phyloP scores from a whole-genome alignment of 2,113 vertebrate species.

The Nansenia antarctica region DNA sequence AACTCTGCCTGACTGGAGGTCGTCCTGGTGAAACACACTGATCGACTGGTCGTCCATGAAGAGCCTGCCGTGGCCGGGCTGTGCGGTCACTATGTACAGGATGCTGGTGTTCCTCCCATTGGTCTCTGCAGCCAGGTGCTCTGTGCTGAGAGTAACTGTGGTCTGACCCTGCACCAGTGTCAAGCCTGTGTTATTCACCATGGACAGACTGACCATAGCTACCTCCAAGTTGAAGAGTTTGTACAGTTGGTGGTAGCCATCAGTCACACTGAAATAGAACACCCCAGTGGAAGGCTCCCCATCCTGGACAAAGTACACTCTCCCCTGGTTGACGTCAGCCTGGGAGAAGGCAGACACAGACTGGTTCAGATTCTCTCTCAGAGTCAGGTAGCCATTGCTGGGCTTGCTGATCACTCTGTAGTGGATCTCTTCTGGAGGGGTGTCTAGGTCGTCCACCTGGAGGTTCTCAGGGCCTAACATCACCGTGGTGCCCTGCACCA shows the following conservation, averaged over 20 bases:
- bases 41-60: constrained; percentile 74
- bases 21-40: constrained; percentile 78
- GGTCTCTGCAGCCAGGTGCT: constrained; percentile 81
- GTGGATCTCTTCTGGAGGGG: constrained; percentile 79
- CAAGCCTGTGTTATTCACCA: constrained; percentile 83
- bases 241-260: constrained; percentile 83
- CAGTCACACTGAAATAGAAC: constrained; percentile 88
- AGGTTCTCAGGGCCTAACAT: constrained; percentile 79
- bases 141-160: constrained; percentile 70
- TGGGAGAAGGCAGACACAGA: constrained; percentile 84
- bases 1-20: constrained; percentile 74
- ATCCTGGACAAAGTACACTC: constrained; percentile 84
- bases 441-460: constrained; percentile 86
- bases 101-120: constrained; percentile 77
- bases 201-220: constrained; percentile 68
- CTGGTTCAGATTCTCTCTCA: constrained; percentile 67
- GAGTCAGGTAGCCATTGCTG: constrained; percentile 83
- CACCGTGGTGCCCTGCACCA: constrained; percentile 78
- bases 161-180: constrained; percentile 80
- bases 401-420: constrained; percentile 81
- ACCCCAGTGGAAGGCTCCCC: constrained; percentile 80
- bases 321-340: constrained; percentile 78
- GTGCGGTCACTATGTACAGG: constrained; percentile 74
- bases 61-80: constrained; percentile 78
- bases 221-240: constrained; percentile 86